Conservation (phyloP, 2,888 invertebrate genomes). For the Neocrepidodera transversa region DNA sequence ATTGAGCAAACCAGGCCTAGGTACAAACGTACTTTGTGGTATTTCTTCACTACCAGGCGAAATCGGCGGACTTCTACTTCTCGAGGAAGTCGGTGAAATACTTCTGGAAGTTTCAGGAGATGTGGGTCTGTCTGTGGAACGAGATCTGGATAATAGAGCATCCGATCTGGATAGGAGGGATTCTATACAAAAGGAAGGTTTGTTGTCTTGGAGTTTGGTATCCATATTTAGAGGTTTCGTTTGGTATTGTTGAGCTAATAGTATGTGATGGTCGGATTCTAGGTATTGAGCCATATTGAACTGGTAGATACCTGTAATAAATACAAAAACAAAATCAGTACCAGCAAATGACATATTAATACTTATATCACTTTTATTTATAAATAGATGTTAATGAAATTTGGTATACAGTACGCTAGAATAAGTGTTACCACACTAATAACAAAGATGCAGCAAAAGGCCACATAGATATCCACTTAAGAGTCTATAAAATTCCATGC, state of each 20-base stretch:
- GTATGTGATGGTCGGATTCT: conserved; percentile 47
- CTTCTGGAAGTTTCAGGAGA: conserved; percentile 45
- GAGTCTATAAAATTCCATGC: no score
- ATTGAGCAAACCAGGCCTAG: conserved; percentile 67
- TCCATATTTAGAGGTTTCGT: conserved; percentile 52
- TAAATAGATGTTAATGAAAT: background rate
- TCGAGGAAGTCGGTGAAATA: conserved; percentile 61
- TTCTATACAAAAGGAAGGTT: conserved; percentile 87
- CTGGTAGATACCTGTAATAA: background rate
- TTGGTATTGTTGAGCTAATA: conserved; percentile 47
- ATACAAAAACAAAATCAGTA: no score
- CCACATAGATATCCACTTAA: no score
- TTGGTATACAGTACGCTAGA: no score
- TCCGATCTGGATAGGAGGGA: conserved; percentile 73
- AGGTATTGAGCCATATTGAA: conserved; percentile 51
- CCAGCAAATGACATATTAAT: no score
- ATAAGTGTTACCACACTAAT: no score
- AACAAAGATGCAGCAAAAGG: no score
- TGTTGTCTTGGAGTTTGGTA: conserved; percentile 58
- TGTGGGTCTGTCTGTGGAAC: conserved; percentile 51
- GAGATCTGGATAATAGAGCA: conserved; percentile 70
- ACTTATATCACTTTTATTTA: no score
- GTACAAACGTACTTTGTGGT: conserved; percentile 63
- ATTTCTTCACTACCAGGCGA: conserved; percentile 85
- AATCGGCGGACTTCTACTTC: conserved; percentile 82